phyloP scores from a whole-genome alignment of 2,113 vertebrate species.

The Tachysurus vachellii region DNA sequence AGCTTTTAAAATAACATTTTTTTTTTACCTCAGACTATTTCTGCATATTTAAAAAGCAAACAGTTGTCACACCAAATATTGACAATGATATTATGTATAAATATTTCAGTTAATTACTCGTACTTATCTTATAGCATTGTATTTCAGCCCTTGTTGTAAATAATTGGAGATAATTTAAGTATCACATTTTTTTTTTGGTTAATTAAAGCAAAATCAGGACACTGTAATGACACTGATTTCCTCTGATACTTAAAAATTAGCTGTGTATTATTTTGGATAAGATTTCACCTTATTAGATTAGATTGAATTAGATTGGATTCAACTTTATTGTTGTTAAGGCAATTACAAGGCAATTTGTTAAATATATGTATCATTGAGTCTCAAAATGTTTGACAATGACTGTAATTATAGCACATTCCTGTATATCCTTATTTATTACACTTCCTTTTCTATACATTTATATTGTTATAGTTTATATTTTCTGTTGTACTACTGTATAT shows the following conservation, averaged over 20 bases:
- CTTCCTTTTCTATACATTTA: too few species aligned
- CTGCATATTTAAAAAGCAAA: neutral
- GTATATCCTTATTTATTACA: neutral
- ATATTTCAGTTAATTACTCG: neutral
- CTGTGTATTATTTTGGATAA: neutral
- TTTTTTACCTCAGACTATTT: too few species aligned
- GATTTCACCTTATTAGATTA: neutral
- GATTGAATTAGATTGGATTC: too few species aligned
- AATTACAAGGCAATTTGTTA: neutral
- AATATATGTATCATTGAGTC: neutral
- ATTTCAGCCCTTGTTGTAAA: neutral
- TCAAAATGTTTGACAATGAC: neutral
- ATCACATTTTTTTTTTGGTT: neutral
- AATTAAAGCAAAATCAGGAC: neutral
- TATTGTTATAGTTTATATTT: too few species aligned
- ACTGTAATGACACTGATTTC: neutral
- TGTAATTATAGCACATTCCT: neutral
- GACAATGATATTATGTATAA: neutral
- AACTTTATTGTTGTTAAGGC: too few species aligned
- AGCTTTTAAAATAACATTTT: neutral
- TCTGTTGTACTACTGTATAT: too few species aligned
- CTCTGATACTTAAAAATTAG: neutral
- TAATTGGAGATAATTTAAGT: neutral
- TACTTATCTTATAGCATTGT: neutral
- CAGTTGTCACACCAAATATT: neutral